Percentiles rank a stretch among this genome's conserved stretches.
Conservation (phyloP, 1,140 invertebrate species). For the Heliconius hewitsoni region DNA sequence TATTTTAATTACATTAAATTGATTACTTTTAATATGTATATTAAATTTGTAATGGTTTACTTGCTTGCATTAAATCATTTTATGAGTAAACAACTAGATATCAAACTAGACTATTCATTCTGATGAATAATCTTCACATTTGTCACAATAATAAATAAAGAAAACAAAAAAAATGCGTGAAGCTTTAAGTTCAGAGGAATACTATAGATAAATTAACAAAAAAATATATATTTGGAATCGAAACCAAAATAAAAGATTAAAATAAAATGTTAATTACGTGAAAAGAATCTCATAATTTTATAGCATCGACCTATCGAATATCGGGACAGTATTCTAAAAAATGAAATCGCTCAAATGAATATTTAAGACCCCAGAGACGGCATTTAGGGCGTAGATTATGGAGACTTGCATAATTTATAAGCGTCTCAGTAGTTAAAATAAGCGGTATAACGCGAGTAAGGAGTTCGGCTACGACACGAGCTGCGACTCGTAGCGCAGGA, state of each 20-base stretch:
- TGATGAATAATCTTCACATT: no score
- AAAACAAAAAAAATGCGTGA: no score
- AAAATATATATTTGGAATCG: background rate
- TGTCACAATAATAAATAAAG: no score
- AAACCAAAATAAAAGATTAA: background rate
- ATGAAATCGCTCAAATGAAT: slow-evolving; percentile 79
- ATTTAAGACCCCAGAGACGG: slow-evolving; percentile 75
- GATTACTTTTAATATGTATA: no score
- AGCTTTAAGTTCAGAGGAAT: background rate
- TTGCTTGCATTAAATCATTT: no score
- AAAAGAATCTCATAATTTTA: background rate
- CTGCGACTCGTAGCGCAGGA: slow-evolving; percentile 40
- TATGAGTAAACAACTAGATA: no score
- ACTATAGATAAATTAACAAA: background rate
- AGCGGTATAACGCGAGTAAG: slow-evolving; percentile 50
- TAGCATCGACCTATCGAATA: slow-evolving; percentile 46
- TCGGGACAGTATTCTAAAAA: slow-evolving; percentile 78
- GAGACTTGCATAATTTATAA: slow-evolving; percentile 79
- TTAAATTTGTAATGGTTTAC: no score
- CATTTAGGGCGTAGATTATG: slow-evolving; percentile 78
- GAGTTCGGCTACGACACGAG: slow-evolving; percentile 33
- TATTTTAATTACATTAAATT: no score
- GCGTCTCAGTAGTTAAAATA: slow-evolving; percentile 64
- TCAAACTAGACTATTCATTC: no score
- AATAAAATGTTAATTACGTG: background rate